These are phyloP conservation scores for Eospalax fontanierii DNA, from an alignment of 2,797 vertebrate genomes.

Conservation along the genomic window DNA sequence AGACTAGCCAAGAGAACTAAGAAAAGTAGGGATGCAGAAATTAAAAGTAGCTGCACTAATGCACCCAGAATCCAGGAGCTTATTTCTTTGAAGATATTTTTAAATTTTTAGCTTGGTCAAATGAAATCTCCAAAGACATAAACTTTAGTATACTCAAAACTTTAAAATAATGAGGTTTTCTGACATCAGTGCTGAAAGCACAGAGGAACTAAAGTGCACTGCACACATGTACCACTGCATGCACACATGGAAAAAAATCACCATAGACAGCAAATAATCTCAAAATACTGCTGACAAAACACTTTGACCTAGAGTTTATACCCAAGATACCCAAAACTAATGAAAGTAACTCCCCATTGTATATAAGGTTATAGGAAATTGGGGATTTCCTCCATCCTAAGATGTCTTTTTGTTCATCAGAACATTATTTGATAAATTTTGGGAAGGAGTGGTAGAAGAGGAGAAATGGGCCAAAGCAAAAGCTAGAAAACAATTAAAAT, in stretches of 20 bases:
- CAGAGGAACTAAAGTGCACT: slow-evolving; percentile 62
- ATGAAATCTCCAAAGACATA: background rate
- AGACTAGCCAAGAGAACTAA: background rate
- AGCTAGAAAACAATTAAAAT: background rate
- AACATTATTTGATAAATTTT: slow-evolving; percentile 24
- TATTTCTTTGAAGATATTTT: slow-evolving; percentile 21
- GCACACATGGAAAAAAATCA: background rate
- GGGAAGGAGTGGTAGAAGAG: background rate
- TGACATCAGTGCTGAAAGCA: slow-evolving; percentile 17
- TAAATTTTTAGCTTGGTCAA: slow-evolving; percentile 55
- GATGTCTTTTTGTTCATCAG: slow-evolving; percentile 26
- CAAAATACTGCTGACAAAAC: slow-evolving; percentile 51
- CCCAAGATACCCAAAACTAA: slow-evolving; percentile 61
- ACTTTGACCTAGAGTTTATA: slow-evolving; percentile 42
- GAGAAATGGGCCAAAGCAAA: background rate
- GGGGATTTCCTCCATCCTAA: background rate
- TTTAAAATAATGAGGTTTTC: slow-evolving; percentile 66
- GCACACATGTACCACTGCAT: background rate
- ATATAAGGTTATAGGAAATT: slow-evolving; percentile 27
- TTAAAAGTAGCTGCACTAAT: slow-evolving; percentile 20
- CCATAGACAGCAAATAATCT: slow-evolving; percentile 30
- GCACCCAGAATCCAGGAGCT: background rate
- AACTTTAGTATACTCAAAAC: slow-evolving; percentile 45
- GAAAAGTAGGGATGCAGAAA: slow-evolving; percentile 49
- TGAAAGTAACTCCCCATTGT: slow-evolving; percentile 51